Evolutionary conservation across 2,797 vertebrate genomes (phyloP).

Genomic region (Columba guinea): DNA sequence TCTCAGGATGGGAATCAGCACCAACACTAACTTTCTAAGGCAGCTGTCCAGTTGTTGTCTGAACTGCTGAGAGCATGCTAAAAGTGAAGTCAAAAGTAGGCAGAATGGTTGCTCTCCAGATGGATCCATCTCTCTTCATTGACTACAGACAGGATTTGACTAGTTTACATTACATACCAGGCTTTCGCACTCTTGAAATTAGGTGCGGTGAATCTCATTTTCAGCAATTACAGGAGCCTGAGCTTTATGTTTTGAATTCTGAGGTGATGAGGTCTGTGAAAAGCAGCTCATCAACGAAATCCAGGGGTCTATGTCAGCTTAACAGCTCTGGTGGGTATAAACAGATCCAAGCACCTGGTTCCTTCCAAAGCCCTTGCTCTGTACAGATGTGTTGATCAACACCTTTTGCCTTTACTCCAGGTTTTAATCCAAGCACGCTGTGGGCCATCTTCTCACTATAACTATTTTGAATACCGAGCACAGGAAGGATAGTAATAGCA

Average conservation of each 20-base stretch:
- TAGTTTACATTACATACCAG: slow-evolving; percentile 2
- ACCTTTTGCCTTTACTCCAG: not conserved
- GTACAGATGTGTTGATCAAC: not conserved
- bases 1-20: not conserved
- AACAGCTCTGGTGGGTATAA: not conserved
- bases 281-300: not conserved
- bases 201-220: slow-evolving; percentile 11
- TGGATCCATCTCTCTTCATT: not conserved
- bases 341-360: not conserved
- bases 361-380: not conserved
- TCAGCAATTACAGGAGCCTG: not conserved
- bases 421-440: not conserved
- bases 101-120: not conserved
- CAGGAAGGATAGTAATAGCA: not conserved
- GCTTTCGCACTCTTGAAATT: not conserved
- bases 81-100: not conserved
- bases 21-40: not conserved
- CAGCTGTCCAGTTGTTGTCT: not conserved
- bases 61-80: not conserved
- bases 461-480: not conserved
- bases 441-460: not conserved
- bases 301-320: not conserved
- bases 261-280: not conserved
- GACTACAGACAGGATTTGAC: not conserved
- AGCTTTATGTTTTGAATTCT: slow-evolving; percentile 12